A percentile compares a stretch with the other conserved stretches of the same genome.
phyloP scores from a whole-genome alignment of 2,797 vertebrate genomes.

The Pygocentrus nattereri region DNA sequence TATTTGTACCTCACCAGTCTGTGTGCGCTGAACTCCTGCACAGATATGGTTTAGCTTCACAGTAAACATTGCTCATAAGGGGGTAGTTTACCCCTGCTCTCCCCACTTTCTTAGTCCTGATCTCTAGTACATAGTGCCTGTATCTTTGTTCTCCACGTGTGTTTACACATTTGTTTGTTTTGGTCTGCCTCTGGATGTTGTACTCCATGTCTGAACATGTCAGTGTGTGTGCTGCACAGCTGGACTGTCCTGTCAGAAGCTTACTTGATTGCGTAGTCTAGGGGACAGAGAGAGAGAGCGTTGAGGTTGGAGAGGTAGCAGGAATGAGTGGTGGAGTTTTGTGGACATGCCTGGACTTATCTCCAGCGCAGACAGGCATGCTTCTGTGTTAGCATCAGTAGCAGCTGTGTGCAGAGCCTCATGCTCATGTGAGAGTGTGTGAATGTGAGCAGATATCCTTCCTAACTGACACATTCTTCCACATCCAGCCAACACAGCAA shows the following conservation, averaged over 20 bases:
- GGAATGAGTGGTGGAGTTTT: conserved; percentile 11
- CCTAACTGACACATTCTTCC: neutral
- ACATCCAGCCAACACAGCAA: too few relatives aligned
- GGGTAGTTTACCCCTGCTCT: too few relatives aligned
- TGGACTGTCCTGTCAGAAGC: conserved; percentile 31
- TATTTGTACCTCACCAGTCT: too few relatives aligned
- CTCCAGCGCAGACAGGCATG: neutral
- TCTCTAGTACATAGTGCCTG: neutral
- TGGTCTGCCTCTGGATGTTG: neutral
- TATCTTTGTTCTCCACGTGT: neutral
- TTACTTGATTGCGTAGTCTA: conserved; percentile 22
- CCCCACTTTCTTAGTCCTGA: neutral
- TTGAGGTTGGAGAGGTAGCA: neutral
- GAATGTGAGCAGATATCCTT: neutral
- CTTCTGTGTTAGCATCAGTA: neutral
- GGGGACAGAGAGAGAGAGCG: conserved; percentile 1
- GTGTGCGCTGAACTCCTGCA: too few relatives aligned
- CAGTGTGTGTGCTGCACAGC: conserved; percentile 15
- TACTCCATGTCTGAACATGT: conserved; percentile 18
- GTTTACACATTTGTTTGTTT: neutral
- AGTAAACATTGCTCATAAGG: too few relatives aligned
- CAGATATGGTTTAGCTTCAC: too few relatives aligned
- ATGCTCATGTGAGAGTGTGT: neutral
- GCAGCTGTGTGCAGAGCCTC: neutral
- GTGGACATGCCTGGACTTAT: conserved; percentile 52